Conservation (phyloP, 2,888 invertebrate genomes). For the Coremacera marginata region DNA sequence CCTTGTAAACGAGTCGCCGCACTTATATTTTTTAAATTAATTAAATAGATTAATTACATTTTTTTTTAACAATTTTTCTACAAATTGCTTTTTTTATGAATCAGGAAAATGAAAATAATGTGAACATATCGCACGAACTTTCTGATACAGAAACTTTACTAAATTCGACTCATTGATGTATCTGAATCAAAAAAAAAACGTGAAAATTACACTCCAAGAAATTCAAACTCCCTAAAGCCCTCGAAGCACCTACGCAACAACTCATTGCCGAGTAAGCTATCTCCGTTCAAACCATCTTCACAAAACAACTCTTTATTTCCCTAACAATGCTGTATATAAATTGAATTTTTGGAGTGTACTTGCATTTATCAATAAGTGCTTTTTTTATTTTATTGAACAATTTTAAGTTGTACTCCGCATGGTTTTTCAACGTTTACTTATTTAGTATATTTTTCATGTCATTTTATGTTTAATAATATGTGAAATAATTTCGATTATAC, state of each 20-base stretch:
- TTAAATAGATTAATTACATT: too few relatives aligned
- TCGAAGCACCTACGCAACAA: slow-evolving; percentile 42
- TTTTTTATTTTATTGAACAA: too few relatives aligned
- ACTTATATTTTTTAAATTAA: not conserved
- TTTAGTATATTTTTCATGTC: too few relatives aligned
- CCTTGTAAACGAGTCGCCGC: too few relatives aligned
- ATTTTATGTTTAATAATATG: too few relatives aligned
- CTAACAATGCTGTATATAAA: too few relatives aligned
- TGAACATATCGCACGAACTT: slow-evolving; percentile 52
- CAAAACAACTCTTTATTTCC: slow-evolving; percentile 19
- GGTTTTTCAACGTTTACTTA: too few relatives aligned
- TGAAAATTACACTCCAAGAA: slow-evolving; percentile 22
- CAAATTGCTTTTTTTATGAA: not conserved
- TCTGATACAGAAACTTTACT: slow-evolving; percentile 60
- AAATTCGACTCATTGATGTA: slow-evolving; percentile 63
- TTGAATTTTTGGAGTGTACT: too few relatives aligned
- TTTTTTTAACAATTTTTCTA: slow-evolving; percentile 10
- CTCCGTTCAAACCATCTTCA: slow-evolving; percentile 51
- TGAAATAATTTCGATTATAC: too few relatives aligned
- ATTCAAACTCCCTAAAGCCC: slow-evolving; percentile 38
- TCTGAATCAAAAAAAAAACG: slow-evolving; percentile 46
- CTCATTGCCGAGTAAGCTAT: slow-evolving; percentile 51
- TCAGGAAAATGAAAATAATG: slow-evolving; percentile 59
- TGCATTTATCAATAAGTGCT: too few relatives aligned
- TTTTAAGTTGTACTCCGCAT: too few relatives aligned